Base-by-base conservation (phyloP, 2,888 invertebrate species). In the Athrips mouffetella region DNA sequence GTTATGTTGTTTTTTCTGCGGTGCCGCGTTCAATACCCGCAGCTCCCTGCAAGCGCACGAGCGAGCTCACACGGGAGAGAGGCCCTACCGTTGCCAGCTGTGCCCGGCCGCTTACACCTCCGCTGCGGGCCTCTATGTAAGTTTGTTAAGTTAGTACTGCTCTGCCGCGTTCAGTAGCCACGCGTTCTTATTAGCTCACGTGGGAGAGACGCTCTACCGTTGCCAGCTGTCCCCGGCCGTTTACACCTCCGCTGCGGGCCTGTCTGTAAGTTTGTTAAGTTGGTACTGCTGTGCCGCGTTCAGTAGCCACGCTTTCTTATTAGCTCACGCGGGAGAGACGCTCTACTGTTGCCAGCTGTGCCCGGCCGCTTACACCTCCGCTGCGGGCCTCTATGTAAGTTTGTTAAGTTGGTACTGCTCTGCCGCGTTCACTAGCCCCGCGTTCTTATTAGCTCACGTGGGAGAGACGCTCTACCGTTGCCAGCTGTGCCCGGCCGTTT, bases 401-500 rank as follows among this genome's bases (percentile, higher is more conserved):
- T 5, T 27, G 7, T 10, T 27, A 10, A 8, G 27, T 27, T 27
- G 2, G 2, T 27, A 2, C n/a, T 27, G 3, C 7, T 5, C 27
- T 7, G 2, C 8, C 27, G 27, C 27, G n/a, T n/a, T n/a, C n/a
- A n/a, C n/a, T n/a, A n/a, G n/a, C n/a, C 44, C 45, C 20, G 59
- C 82, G 1, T 86, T 86, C 54, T 57, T 61, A 61, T 59, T 68
- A 52, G 49, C 75, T 48, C 87, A 87, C 62, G 60, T 57, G 1
- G 86, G 84, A 1, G 49, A 64, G 54, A 67, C 84, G 0, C 85
- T 85, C 0, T 78, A 53, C 71, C 64, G 55, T 6, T 87, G 86
- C 53, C 29, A 57, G 4, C 37, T 29, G 6, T 87, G 86, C 47
- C 58, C 65, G 3, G 53, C 63, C 20, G 76, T 79, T 0, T 87